Evolutionary conservation across 2,797 vertebrate genomes (phyloP).

Genomic region (Gymnothorax javanicus): DNA sequence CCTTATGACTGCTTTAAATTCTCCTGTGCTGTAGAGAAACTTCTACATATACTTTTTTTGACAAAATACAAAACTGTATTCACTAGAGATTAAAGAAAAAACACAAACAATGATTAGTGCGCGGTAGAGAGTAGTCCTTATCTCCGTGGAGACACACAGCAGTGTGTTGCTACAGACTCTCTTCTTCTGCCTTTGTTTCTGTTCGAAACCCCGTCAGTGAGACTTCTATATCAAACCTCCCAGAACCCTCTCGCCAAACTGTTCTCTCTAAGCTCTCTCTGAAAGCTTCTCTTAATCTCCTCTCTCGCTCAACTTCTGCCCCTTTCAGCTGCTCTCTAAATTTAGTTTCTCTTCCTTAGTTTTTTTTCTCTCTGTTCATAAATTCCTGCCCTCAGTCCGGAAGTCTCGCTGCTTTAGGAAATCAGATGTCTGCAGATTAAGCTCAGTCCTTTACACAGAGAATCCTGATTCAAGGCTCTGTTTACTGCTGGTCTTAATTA

Average conservation of each 20-base stretch:
- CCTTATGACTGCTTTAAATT: not conserved
- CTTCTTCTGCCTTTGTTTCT: constrained; percentile 42
- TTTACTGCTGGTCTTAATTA: too few species aligned
- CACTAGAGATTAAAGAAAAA: not conserved
- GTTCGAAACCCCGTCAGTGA: constrained; percentile 51
- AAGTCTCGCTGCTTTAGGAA: not conserved
- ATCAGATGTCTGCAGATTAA: not conserved
- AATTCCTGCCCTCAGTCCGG: not conserved
- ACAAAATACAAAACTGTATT: not conserved
- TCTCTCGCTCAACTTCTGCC: not conserved
- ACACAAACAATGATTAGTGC: not conserved
- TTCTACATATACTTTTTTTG: not conserved
- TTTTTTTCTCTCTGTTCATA: not conserved
- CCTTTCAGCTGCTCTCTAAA: not conserved
- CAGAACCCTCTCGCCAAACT: not conserved
- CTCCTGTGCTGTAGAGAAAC: not conserved
- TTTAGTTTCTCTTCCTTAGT: too few species aligned
- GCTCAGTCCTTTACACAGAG: too few species aligned
- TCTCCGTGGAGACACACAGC: not conserved
- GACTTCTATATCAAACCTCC: constrained; percentile 37
- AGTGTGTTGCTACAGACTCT: constrained; percentile 24
- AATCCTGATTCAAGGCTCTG: too few species aligned
- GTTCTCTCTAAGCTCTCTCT: constrained; percentile 12
- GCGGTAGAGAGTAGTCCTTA: not conserved
- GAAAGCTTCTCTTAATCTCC: not conserved